phyloP scores from a whole-genome alignment of 2,113 vertebrate genomes.

The Dicentrarchus labrax region DNA sequence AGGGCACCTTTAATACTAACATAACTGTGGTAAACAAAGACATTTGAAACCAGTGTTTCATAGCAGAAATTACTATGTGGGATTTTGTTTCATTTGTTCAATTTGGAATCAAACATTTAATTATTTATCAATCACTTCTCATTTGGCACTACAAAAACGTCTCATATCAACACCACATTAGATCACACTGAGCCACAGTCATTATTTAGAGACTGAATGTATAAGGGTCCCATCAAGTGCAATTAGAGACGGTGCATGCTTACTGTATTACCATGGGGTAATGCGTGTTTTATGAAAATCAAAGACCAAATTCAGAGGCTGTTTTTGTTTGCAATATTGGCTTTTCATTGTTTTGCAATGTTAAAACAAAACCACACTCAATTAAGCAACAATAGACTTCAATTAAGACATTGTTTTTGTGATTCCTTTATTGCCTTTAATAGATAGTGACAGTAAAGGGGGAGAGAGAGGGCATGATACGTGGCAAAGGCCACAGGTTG shows the following conservation, averaged over 20 bases:
- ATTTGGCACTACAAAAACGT: constrained; percentile 10
- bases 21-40: too few species aligned
- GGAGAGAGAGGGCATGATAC: too few species aligned
- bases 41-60: background rate
- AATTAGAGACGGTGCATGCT: constrained; percentile 3
- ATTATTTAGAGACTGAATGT: constrained; percentile 5
- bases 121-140: constrained; percentile 5
- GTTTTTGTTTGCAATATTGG: constrained; percentile 7
- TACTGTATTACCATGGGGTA: background rate
- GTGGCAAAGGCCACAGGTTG: too few species aligned
- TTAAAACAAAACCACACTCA: background rate
- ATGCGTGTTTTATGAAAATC: constrained; percentile 22
- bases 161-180: background rate
- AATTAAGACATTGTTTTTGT: background rate
- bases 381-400: background rate
- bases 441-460: too few species aligned
- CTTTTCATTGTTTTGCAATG: constrained; percentile 13
- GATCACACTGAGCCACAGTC: background rate
- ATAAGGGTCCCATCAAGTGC: background rate
- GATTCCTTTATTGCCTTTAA: too few species aligned
- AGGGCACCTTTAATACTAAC: background rate
- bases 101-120: background rate
- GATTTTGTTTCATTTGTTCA: background rate
- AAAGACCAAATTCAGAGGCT: background rate
- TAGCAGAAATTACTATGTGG: background rate